Conservation (phyloP, 2,888 invertebrate genomes). For the Anaspis maculata region DNA sequence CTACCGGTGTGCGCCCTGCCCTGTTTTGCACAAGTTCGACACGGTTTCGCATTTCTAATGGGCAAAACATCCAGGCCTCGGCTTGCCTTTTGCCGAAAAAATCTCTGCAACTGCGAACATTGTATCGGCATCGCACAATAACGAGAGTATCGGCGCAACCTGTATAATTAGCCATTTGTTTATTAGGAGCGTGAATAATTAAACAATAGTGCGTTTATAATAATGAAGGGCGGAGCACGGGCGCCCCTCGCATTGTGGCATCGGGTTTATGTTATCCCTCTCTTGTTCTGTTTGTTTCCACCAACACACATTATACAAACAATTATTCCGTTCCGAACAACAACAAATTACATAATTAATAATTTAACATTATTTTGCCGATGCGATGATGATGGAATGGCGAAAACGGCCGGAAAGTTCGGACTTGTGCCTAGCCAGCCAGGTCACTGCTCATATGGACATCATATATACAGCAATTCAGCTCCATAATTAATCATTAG, state of each 20-base stretch:
- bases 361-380: slow-evolving; percentile 13
- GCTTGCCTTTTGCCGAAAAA: too few relatives aligned
- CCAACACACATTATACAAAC: slow-evolving; percentile 2
- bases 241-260: too few relatives aligned
- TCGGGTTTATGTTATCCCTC: too few relatives aligned
- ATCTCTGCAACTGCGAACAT: too few relatives aligned
- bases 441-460: too few relatives aligned
- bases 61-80: too few relatives aligned
- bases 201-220: not conserved
- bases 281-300: too few relatives aligned
- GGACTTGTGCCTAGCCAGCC: too few relatives aligned
- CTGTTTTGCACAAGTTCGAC: slow-evolving; percentile 18
- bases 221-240: not conserved
- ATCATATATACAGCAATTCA: too few relatives aligned
- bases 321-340: slow-evolving; percentile 11
- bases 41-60: slow-evolving; percentile 19
- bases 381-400: slow-evolving; percentile 8
- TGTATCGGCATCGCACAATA: too few relatives aligned
- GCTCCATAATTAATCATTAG: slow-evolving; percentile 14
- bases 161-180: slow-evolving; percentile 6
- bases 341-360: slow-evolving; percentile 15
- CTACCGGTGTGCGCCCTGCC: not conserved
- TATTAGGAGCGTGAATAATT: slow-evolving; percentile 1
- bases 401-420: too few relatives aligned
- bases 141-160: too few relatives aligned